Percentiles rank a stretch among this genome's conserved stretches.
These are phyloP conservation scores for Capitella teleta DNA, from an alignment of 1,140 invertebrate species.

Conservation along the genomic window DNA sequence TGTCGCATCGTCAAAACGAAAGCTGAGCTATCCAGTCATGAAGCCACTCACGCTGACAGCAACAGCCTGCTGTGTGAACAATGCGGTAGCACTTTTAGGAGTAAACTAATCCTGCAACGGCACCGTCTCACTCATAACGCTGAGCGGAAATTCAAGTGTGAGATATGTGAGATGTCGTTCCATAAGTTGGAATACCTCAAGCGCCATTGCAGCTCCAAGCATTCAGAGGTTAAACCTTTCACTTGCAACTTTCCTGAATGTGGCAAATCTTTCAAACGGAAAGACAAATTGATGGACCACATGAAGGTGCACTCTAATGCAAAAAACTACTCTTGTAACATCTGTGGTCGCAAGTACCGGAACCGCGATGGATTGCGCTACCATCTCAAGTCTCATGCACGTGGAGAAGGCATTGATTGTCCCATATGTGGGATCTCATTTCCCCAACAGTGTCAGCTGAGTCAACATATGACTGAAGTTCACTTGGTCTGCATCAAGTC, in stretches of 20 bases:
- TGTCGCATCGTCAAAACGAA: neutral
- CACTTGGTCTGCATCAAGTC: neutral
- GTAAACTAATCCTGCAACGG: neutral
- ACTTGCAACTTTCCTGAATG: constrained; percentile 4
- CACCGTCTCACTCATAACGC: neutral
- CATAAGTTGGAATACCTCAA: constrained; percentile 7
- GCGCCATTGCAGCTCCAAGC: constrained; percentile 5
- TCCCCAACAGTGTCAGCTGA: constrained; percentile 1
- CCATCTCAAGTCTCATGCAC: constrained; percentile 6
- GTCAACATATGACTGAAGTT: neutral
- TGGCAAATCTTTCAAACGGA: constrained; percentile 8
- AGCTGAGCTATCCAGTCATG: neutral
- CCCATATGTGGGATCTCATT: neutral
- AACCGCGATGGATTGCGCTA: constrained; percentile 9
- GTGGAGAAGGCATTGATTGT: neutral
- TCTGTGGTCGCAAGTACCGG: constrained; percentile 4
- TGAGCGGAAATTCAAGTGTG: neutral
- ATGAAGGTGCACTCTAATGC: neutral
- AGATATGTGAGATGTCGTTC: neutral
- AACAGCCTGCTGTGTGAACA: constrained; percentile 5
- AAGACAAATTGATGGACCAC: constrained; percentile 9
- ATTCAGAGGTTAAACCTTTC: constrained; percentile 4
- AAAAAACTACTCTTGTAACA: constrained; percentile 3
- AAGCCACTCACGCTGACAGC: neutral
- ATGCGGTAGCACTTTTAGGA: constrained; percentile 3